Percentiles rank a stretch among this genome's conserved stretches.
These are phyloP conservation scores for Polietes domitor DNA, from an alignment of 2,888 invertebrate genomes.

Conservation along the genomic window DNA sequence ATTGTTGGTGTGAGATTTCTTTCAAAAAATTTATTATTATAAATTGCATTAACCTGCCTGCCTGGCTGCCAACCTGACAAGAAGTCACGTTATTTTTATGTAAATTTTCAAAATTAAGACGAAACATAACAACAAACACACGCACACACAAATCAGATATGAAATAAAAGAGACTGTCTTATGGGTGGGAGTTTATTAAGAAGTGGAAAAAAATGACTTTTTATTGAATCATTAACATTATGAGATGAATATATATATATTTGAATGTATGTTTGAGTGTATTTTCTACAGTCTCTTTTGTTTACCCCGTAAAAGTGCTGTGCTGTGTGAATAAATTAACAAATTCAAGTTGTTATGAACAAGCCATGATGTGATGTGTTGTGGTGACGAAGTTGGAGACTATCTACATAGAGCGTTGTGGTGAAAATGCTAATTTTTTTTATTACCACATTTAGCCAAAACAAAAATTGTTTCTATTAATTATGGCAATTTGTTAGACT, in stretches of 20 bases:
- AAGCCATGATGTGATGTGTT: no score
- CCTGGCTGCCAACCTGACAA: not conserved
- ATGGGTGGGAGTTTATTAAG: constrained; percentile 53
- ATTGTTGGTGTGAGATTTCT: constrained; percentile 23
- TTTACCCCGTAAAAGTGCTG: not conserved
- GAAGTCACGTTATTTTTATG: constrained; percentile 27
- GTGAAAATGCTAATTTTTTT: constrained; percentile 15
- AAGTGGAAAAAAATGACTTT: not conserved
- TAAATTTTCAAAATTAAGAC: constrained; percentile 5
- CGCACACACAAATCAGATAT: constrained; percentile 2
- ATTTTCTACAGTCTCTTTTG: not conserved
- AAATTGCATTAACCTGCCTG: not conserved
- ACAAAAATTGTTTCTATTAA: not conserved
- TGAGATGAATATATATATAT: constrained; percentile 19
- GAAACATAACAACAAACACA: not conserved
- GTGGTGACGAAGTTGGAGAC: not conserved
- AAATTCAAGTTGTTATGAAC: not conserved
- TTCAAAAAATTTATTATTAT: constrained; percentile 2
- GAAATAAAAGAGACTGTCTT: not conserved
- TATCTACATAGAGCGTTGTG: not conserved
- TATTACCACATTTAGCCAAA: constrained; percentile 5
- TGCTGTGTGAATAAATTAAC: constrained; percentile 10
- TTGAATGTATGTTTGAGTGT: not conserved
- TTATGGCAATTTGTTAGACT: not conserved
- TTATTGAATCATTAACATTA: constrained; percentile 33